phyloP scores from a whole-genome alignment of 2,113 vertebrate species.

The Alectura lathami region DNA sequence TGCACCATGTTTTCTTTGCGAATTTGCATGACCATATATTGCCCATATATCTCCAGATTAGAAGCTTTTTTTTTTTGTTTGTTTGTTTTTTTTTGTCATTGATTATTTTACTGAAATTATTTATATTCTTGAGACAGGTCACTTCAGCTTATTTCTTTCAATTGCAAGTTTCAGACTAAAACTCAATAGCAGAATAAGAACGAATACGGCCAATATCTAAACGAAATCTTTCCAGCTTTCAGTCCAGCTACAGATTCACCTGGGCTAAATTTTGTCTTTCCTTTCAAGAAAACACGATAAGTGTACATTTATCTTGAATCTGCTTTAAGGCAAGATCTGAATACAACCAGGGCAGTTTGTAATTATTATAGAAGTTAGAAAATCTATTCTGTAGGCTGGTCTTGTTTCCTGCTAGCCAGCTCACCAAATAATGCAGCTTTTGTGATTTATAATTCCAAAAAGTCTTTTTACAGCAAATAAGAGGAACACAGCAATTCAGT shows the following conservation, averaged over 20 bases:
- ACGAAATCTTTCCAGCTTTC: neutral
- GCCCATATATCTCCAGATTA: neutral
- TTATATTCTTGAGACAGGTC: neutral
- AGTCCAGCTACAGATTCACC: neutral
- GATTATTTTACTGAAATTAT: neutral
- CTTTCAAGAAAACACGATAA: neutral
- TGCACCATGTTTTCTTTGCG: neutral
- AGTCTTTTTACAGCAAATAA: neutral
- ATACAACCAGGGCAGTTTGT: neutral
- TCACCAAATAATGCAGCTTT: neutral
- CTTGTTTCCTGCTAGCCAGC: neutral
- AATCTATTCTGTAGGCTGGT: neutral
- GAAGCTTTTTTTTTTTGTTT: neutral
- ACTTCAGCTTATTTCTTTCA: neutral
- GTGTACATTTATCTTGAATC: neutral
- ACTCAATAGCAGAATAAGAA: neutral
- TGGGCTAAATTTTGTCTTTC: neutral
- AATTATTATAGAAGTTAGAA: neutral
- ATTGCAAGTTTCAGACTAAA: neutral
- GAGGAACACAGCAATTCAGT: neutral
- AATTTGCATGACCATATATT: neutral
- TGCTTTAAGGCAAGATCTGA: neutral
- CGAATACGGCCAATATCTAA: neutral
- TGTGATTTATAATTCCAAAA: neutral
- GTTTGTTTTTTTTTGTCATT: neutral